Percentiles rank a stretch among this genome's conserved stretches.
Evolutionary conservation across 2,113 vertebrate species (phyloP).

Genomic region (Lepus timidus): DNA sequence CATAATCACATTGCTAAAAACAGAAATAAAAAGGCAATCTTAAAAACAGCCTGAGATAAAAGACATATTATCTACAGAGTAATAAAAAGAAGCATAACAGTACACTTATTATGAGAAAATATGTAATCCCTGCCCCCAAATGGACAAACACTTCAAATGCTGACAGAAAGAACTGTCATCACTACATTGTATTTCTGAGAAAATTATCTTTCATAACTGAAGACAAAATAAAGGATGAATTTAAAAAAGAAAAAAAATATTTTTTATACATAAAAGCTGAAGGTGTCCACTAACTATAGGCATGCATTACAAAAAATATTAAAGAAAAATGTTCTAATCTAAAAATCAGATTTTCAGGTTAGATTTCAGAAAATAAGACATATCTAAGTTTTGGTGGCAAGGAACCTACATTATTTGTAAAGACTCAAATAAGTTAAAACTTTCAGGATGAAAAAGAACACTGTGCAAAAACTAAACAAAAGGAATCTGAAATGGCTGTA

Average conservation of each 20-base stretch:
- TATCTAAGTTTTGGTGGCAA: background rate
- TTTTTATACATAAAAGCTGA: constrained; percentile 3
- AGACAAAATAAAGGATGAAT: background rate
- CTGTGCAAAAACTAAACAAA: background rate
- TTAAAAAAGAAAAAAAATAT: background rate
- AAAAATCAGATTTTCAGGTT: background rate
- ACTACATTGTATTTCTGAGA: background rate
- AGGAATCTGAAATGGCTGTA: background rate
- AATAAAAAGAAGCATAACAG: background rate
- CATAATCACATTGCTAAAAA: background rate
- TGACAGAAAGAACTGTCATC: background rate
- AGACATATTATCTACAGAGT: background rate
- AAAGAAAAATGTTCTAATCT: background rate
- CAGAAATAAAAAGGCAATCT: background rate
- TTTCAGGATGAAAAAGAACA: background rate
- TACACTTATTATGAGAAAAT: background rate
- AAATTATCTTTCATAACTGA: constrained; percentile 10
- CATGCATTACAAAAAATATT: background rate
- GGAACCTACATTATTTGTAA: background rate
- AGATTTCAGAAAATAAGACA: background rate
- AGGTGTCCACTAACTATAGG: background rate
- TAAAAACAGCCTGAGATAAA: constrained; percentile 1
- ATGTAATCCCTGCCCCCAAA: background rate
- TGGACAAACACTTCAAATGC: background rate
- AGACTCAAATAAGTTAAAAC: constrained; percentile 12